Percentiles rank a stretch among this genome's conserved stretches.
Evolutionary conservation across 2,888 invertebrate species (phyloP).

Genomic region (Disparrhopalites patrizii): DNA sequence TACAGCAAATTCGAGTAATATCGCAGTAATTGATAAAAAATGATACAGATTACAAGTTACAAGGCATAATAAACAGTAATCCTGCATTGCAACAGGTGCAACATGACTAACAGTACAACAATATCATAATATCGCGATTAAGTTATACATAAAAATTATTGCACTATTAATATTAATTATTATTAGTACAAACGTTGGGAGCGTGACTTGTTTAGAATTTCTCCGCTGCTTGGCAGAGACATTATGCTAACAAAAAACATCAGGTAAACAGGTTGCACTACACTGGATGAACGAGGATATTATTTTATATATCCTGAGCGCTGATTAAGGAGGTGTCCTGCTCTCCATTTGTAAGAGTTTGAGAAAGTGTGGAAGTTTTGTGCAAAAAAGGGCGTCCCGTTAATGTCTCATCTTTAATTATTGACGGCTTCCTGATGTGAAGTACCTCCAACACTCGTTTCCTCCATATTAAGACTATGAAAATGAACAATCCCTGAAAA

Average conservation of each 20-base stretch:
- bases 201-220: not conserved
- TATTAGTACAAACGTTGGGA: no score
- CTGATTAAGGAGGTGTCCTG: conserved; percentile 44
- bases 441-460: conserved; percentile 47
- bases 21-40: no score
- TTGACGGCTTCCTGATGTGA: conserved; percentile 43
- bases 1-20: no score
- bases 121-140: conserved; percentile 6
- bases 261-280: not conserved
- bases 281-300: no score
- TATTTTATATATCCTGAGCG: conserved; percentile 38
- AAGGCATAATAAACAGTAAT: no score
- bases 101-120: not conserved
- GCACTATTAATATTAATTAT: not conserved
- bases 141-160: not conserved
- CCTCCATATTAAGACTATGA: conserved; percentile 45
- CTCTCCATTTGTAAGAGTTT: conserved; percentile 27
- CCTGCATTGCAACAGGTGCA: no score
- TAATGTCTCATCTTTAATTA: conserved; percentile 46
- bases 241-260: conserved; percentile 2
- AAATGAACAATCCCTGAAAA: conserved; percentile 47
- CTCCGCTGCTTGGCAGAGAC: not conserved
- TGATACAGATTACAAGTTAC: no score
- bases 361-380: conserved; percentile 23
- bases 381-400: conserved; percentile 45